A percentile compares a stretch with the other conserved stretches of the same genome.
These are phyloP conservation scores for Amia ocellicauda DNA, from an alignment of 2,113 vertebrate genomes.

Conservation along the genomic window DNA sequence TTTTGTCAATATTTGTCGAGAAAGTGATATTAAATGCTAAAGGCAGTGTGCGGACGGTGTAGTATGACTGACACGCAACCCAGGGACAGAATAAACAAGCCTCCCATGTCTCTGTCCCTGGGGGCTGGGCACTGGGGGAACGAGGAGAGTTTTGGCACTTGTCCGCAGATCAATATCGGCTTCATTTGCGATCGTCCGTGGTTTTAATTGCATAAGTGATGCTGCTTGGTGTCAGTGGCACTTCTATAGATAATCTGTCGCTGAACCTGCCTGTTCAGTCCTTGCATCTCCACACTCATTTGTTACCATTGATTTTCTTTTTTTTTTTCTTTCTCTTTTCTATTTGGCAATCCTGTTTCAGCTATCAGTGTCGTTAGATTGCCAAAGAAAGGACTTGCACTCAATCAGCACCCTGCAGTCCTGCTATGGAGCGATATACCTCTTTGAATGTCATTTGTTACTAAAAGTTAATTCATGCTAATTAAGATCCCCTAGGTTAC, in stretches of 20 bases:
- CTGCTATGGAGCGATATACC: slow-evolving; percentile 12
- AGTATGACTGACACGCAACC: background rate
- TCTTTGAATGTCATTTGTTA: background rate
- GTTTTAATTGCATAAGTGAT: slow-evolving; percentile 44
- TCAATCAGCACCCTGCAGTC: background rate
- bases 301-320: slow-evolving; percentile 39
- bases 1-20: too few species aligned
- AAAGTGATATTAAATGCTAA: background rate
- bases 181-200: slow-evolving; percentile 39
- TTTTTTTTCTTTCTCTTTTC: slow-evolving; percentile 18
- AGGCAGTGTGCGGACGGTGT: background rate
- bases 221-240: slow-evolving; percentile 51
- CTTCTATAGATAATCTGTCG: slow-evolving; percentile 61
- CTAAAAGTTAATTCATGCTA: too few species aligned
- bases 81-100: background rate
- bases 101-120: background rate
- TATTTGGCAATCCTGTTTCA: slow-evolving; percentile 1
- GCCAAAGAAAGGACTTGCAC: background rate
- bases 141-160: background rate
- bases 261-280: slow-evolving; percentile 43
- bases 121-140: background rate
- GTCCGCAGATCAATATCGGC: slow-evolving; percentile 47
- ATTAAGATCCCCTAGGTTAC: too few species aligned
- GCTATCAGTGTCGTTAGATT: background rate
- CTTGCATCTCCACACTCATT: slow-evolving; percentile 36